Base-by-base conservation (phyloP, 35 echinoderm and acorn worm genomes). In the Chiridota heheva region DNA sequence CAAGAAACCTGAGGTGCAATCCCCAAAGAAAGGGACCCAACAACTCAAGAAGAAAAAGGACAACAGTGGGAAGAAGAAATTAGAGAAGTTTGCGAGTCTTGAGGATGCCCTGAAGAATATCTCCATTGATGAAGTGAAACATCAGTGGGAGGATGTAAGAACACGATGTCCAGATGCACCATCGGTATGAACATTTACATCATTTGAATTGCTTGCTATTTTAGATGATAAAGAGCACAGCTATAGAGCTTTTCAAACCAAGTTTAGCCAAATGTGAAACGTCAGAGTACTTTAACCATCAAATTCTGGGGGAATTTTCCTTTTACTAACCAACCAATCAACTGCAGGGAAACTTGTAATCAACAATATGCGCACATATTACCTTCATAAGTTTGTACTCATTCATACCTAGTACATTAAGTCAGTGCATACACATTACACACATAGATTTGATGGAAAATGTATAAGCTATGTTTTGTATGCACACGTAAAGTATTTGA, bases 101-200 rank as follows among this genome's bases (percentile, higher is more conserved):
- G 85, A 83, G 30, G 85, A 88, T 6, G 91, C 91, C 13, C 39
- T 93, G 71, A 88, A 84, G 61, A 64, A 44, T 5, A 28, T 93
- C n/a, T 68, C 87, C 31, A 42, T 79, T 27, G 56, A 41, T 2
- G 91, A 93, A 73, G 12, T 93, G 20, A 72, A 93, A 33, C 72
- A 55, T 4, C 71, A 88, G 63, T 80, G 87, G 35, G 75, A 44
- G 26, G 91, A 93, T 72, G 85, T 93, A 28, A 81, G 86, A 60
- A 77, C 36, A 4, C 25, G 85, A 20, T 88, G 78, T 57, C 86
- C 86, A 28, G 78, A 80, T 62, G 69, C 91, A 6, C 85, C 78
- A 36, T 76, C 85, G 38, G 91, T 93, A 84, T 70, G 91, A n/a
- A n/a, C 15, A 42, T 38, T 73, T 6, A 17, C 32, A 4, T 33